Conservation (phyloP, 2,797 vertebrate genomes). For the Tympanoctomys barrerae region DNA sequence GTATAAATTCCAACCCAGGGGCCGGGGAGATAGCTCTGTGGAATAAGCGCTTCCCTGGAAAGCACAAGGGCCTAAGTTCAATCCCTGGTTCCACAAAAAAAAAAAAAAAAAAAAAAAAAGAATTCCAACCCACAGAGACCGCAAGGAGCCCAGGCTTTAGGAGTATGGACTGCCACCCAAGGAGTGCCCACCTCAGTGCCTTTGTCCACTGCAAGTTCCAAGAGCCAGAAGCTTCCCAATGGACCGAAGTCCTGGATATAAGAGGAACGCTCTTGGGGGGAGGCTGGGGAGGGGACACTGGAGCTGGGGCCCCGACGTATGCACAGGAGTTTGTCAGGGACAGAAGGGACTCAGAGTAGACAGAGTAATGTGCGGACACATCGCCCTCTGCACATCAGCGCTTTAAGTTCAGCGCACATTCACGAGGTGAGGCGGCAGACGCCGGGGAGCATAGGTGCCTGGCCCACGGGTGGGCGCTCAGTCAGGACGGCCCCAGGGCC, state of each 20-base stretch:
- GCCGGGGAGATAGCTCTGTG: too few relatives aligned
- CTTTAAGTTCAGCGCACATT: neutral
- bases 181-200: neutral
- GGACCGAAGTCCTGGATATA: neutral
- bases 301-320: neutral
- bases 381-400: neutral
- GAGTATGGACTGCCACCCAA: neutral
- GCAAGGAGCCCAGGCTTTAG: neutral
- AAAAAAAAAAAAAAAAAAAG: too few relatives aligned
- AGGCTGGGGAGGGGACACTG: neutral
- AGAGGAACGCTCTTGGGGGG: neutral
- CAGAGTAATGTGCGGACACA: neutral
- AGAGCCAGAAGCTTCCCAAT: neutral
- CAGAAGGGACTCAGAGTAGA: neutral
- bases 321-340: conserved; percentile 1
- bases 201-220: too few relatives aligned
- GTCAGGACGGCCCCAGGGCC: neutral
- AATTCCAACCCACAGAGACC: neutral
- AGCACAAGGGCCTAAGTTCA: too few relatives aligned
- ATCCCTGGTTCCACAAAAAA: too few relatives aligned
- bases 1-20: neutral
- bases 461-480: neutral
- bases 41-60: too few relatives aligned
- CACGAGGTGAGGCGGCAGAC: neutral
- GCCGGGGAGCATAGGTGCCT: neutral